phyloP scores from a whole-genome alignment of 30 jellyfish, hydroid and myxozoan genomes.

The Mastigias papua region DNA sequence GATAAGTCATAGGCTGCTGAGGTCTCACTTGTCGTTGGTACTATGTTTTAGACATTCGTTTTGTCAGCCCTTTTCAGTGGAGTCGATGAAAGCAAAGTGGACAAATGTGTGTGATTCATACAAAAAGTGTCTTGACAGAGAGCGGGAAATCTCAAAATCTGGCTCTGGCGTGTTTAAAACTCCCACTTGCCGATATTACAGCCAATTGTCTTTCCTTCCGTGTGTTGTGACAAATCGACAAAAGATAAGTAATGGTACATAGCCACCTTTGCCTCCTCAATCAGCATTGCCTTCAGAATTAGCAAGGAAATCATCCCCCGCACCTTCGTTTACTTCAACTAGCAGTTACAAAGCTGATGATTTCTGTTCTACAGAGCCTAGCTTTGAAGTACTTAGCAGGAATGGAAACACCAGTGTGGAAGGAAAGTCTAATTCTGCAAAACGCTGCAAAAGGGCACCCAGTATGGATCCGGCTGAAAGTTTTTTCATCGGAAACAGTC shows the following conservation, averaged over 20 bases:
- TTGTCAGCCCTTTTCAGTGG: neutral
- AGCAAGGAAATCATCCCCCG: constrained; percentile 11
- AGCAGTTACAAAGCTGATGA: neutral
- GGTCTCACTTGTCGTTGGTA: neutral
- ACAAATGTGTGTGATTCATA: neutral
- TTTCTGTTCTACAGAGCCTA: neutral
- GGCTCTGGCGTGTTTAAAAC: constrained; percentile 10
- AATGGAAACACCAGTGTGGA: neutral
- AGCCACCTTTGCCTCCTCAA: neutral
- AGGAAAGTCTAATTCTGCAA: constrained; percentile 2
- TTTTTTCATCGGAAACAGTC: constrained; percentile 7
- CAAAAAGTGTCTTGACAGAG: constrained; percentile 21
- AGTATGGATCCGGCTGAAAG: constrained; percentile 7
- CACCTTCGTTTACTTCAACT: constrained; percentile 20
- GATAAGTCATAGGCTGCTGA: neutral
- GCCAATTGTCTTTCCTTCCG: constrained; percentile 12
- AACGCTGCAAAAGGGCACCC: constrained; percentile 1
- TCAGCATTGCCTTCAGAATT: neutral
- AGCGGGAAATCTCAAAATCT: constrained; percentile 13
- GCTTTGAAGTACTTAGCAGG: constrained; percentile 1
- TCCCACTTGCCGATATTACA: constrained; percentile 38
- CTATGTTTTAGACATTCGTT: neutral
- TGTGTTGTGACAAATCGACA: constrained; percentile 18
- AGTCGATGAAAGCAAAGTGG: constrained; percentile 3
- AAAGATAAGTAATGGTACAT: constrained; percentile 5